A percentile compares a stretch with the other conserved stretches of the same genome.
phyloP scores from a whole-genome alignment of 2,797 vertebrate genomes.

The Lates japonicus region DNA sequence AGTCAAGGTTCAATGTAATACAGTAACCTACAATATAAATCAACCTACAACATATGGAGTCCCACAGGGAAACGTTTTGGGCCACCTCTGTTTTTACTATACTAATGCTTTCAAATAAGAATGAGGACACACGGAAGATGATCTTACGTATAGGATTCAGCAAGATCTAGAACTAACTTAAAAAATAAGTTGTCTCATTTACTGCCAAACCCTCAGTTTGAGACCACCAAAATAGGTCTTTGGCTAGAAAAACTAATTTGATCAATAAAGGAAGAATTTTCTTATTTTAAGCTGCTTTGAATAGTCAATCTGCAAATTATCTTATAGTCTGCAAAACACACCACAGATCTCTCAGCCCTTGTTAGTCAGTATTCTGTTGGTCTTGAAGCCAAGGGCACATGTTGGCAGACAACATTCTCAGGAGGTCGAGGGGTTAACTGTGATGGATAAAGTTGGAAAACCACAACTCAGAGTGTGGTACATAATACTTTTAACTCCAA shows the following conservation, averaged over 20 bases:
- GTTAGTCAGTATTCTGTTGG: background rate
- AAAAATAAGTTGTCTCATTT: background rate
- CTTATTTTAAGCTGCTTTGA: background rate
- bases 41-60: background rate
- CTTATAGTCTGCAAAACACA: slow-evolving; percentile 6
- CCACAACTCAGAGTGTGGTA: background rate
- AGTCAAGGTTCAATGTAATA: background rate
- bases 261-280: background rate
- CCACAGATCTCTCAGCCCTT: background rate
- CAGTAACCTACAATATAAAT: background rate
- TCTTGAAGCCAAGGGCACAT: background rate
- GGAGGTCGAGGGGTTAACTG: background rate
- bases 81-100: background rate
- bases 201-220: background rate
- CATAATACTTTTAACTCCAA: background rate
- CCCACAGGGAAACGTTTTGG: background rate
- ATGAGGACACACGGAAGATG: background rate
- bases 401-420: background rate
- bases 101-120: background rate
- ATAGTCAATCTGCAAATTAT: slow-evolving; percentile 1
- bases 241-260: slow-evolving; percentile 8
- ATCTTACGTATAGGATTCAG: background rate
- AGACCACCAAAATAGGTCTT: no score
- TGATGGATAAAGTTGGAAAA: background rate
- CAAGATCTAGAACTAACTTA: background rate